Base-by-base conservation (phyloP, 1,140 invertebrate genomes). In the Cotesia vestalis region DNA sequence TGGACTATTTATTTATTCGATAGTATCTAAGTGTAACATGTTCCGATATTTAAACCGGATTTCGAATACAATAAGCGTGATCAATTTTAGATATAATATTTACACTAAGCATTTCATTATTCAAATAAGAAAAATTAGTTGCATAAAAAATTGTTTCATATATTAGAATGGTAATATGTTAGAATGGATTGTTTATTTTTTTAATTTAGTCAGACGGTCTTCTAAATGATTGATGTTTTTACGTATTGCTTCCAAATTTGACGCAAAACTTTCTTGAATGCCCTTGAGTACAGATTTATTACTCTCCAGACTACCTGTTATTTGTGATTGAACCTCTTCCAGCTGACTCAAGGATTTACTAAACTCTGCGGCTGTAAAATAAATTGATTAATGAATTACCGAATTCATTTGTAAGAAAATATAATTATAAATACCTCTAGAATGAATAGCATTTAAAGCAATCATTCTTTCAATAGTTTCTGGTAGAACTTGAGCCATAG, bases 401-500 rank as follows among this genome's bases (percentile, higher is more conserved):
- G 60, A 61, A 69, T 40, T 62, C 34, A 61, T 35, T n/a, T 6
- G 53, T 4, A 52, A 11, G 9, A 6, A 9, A 40, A 38, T 11
- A 61, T 6, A 17, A 66, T 46, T 36, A 59, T 59, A 17, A 36
- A 12, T 81, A 95, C 94, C 95, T 92, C 96, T 94, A 87, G 94
- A 92, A 84, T 97, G 95, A 5, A 97, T 84, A n/a, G 91, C 89
- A 84, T 95, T 93, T 0, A 98, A 85, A 4, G 95, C 91, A 74
- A 93, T 88, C 88, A 97, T 91, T 74, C 95, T 89, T 75, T 96
- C 92, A 27, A 97, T 89, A 36, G 96, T 92, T 83, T 95, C 92
- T 1, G 94, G 93, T 69, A 95, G 77, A 66, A 92, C 87, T 80
- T 94, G 91, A 14, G 92, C 91, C 72, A 95, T 89, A 53, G 91